phyloP scores from a whole-genome alignment of 1,140 invertebrate species.

The Nebria ingens region DNA sequence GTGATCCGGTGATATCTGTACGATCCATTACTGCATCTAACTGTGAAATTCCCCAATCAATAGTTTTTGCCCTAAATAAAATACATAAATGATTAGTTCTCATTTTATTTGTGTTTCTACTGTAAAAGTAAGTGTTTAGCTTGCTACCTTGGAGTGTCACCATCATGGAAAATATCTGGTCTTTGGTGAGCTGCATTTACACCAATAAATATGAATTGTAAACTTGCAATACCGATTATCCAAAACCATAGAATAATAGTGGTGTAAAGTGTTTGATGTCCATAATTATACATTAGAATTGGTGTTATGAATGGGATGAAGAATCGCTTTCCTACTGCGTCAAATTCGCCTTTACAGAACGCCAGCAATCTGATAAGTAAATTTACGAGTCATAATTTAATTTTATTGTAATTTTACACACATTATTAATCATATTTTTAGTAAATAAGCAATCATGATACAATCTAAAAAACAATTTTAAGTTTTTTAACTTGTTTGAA shows the following conservation, averaged over 20 bases:
- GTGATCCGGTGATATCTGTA: constrained; percentile 53
- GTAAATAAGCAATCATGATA: too few species aligned
- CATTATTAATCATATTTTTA: not conserved
- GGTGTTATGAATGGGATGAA: not conserved
- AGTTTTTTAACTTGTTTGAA: too few species aligned
- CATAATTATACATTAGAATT: not conserved
- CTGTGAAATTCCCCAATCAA: constrained; percentile 71
- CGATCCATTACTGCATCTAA: constrained; percentile 65
- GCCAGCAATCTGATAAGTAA: not conserved
- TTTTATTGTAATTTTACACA: not conserved
- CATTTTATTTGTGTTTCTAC: too few species aligned
- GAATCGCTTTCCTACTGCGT: not conserved
- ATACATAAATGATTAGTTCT: not conserved
- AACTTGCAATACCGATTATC: constrained; percentile 47
- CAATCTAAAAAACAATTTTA: too few species aligned
- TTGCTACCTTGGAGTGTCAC: constrained; percentile 51
- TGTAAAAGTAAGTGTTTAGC: not conserved
- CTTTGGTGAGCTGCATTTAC: constrained; percentile 74
- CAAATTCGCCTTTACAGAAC: not conserved
- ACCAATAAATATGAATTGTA: constrained; percentile 53
- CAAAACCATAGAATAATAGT: constrained; percentile 14
- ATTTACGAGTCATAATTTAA: too few species aligned
- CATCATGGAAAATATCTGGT: constrained; percentile 74
- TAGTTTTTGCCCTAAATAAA: constrained; percentile 10
- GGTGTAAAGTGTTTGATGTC: not conserved